A percentile compares a stretch with the other conserved stretches of the same genome.
Evolutionary conservation across 1,140 invertebrate species (phyloP).

Genomic region (Anagrus nilaparvatae): DNA sequence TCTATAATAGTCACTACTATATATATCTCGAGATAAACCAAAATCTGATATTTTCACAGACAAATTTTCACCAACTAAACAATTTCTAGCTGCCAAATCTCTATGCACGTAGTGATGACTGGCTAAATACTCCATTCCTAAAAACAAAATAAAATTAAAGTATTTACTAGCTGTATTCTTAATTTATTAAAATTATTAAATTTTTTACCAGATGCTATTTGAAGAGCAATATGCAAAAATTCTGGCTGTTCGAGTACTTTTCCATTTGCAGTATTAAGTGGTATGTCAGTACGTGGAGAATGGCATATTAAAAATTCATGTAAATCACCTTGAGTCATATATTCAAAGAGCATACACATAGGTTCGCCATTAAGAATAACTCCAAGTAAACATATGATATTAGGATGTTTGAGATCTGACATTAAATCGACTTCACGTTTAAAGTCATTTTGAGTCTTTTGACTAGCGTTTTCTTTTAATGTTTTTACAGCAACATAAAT

Average conservation of each 20-base stretch:
- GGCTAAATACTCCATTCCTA: slow-evolving; percentile 91
- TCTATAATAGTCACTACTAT: slow-evolving; percentile 72
- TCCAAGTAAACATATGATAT: slow-evolving; percentile 90
- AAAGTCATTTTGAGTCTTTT: slow-evolving; percentile 87
- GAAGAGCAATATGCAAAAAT: slow-evolving; percentile 74
- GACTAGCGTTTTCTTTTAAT: slow-evolving; percentile 82
- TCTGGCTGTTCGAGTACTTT: slow-evolving; percentile 67
- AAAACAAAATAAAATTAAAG: slow-evolving; percentile 14
- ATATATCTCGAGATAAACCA: slow-evolving; percentile 87
- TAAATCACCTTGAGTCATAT: slow-evolving; percentile 88
- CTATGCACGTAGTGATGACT: slow-evolving; percentile 94
- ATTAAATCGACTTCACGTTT: slow-evolving; percentile 84
- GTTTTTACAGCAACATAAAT: slow-evolving; percentile 89
- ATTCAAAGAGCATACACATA: slow-evolving; percentile 93
- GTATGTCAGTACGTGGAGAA: slow-evolving; percentile 63
- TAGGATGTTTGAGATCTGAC: slow-evolving; percentile 87
- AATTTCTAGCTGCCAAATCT: slow-evolving; percentile 93
- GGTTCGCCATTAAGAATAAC: slow-evolving; percentile 86
- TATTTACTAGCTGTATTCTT: no score
- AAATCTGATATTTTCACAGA: slow-evolving; percentile 96
- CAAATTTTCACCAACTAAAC: slow-evolving; percentile 86
- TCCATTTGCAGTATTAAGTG: slow-evolving; percentile 52
- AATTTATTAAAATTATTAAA: slow-evolving; percentile 2
- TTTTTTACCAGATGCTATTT: slow-evolving; percentile 71
- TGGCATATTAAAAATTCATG: slow-evolving; percentile 88